Evolutionary conservation across 2,797 vertebrate genomes (phyloP).

Genomic region (Acomys russatus): DNA sequence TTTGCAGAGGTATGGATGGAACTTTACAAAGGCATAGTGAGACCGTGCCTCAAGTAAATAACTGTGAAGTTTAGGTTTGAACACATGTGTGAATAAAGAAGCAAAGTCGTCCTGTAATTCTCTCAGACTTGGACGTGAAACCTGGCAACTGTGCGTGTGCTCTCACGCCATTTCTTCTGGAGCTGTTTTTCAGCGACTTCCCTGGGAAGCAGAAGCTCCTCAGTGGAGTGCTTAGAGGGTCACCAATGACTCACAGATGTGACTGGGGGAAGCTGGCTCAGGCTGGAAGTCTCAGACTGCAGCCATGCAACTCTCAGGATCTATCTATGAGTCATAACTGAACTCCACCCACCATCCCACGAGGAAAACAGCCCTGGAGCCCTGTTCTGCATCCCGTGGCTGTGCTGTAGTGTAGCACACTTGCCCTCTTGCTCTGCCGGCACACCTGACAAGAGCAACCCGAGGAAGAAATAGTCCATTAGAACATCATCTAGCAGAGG

Average conservation of each 20-base stretch:
- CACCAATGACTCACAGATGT: not conserved
- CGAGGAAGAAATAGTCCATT: not conserved
- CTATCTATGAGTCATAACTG: not conserved
- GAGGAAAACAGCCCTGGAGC: not conserved
- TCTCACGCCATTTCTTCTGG: not conserved
- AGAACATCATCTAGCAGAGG: not conserved
- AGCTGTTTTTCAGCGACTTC: not conserved
- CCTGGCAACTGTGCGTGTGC: not conserved
- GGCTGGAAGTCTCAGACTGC: not conserved
- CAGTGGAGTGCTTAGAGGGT: not conserved
- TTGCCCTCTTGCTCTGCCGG: not conserved
- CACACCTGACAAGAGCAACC: not conserved
- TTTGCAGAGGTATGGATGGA: too few relatives aligned
- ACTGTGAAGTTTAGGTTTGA: not conserved
- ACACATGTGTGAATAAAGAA: not conserved
- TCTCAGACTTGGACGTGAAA: not conserved
- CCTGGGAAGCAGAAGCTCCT: not conserved
- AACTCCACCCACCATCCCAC: not conserved
- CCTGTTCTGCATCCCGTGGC: not conserved
- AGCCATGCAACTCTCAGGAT: not conserved
- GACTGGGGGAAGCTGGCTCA: not conserved
- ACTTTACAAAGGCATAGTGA: not conserved
- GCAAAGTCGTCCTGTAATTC: not conserved
- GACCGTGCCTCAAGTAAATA: not conserved
- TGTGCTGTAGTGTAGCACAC: not conserved